Percentiles rank a stretch among this genome's conserved stretches.
Evolutionary conservation across 2,888 invertebrate species (phyloP).

Genomic region (Coecobrya sp.): DNA sequence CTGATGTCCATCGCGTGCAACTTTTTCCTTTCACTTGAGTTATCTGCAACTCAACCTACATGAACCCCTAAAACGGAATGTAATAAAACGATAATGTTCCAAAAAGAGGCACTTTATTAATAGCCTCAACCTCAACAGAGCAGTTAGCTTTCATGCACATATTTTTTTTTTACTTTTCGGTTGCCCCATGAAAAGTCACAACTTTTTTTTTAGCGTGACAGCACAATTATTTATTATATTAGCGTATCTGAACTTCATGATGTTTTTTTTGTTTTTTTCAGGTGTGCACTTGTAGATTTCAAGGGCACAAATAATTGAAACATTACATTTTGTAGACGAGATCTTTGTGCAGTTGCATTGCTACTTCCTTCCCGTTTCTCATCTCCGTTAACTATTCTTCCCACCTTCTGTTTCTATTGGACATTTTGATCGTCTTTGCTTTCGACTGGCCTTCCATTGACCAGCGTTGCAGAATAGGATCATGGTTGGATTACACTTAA

Average conservation of each 20-base stretch:
- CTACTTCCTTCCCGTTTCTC: not conserved
- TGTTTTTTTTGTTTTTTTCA: not conserved
- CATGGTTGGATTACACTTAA: slow-evolving; percentile 73
- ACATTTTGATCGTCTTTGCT: not conserved
- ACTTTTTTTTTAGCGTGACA: slow-evolving; percentile 7
- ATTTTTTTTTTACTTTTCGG: not conserved
- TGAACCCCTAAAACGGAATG: not conserved
- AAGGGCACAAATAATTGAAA: not conserved
- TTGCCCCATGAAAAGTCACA: not conserved
- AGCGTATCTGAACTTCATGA: not conserved
- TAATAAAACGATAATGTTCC: slow-evolving; percentile 2
- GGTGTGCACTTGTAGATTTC: not conserved
- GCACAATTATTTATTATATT: not conserved
- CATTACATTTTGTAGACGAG: not conserved
- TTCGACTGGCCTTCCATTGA: slow-evolving; percentile 60
- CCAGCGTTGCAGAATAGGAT: slow-evolving; percentile 68
- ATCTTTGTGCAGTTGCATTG: not conserved
- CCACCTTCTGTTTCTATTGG: not conserved
- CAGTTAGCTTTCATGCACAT: not conserved
- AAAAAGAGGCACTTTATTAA: not conserved
- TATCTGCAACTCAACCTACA: not conserved
- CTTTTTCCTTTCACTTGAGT: not conserved
- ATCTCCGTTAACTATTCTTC: not conserved
- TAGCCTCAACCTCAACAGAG: not conserved
- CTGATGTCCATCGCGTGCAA: not conserved